phyloP scores from a whole-genome alignment of 2,888 invertebrate species.

The Platynereis dumerilii region DNA sequence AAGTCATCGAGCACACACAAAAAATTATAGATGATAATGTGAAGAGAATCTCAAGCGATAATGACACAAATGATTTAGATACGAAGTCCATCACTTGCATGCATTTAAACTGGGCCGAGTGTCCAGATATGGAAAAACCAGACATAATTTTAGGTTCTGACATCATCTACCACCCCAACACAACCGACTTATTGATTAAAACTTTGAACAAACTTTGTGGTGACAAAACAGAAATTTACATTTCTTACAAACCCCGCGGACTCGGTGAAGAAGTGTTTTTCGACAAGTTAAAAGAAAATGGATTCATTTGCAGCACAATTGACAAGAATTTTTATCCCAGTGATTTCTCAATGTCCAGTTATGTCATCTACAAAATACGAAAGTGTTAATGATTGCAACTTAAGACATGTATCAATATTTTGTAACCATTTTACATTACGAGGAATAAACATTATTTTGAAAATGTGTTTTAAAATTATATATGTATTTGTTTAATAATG shows the following conservation, averaged over 20 bases:
- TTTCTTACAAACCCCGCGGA: constrained; percentile 37
- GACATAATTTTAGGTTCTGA: constrained; percentile 39
- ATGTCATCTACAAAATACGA: constrained; percentile 21
- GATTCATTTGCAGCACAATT: constrained; percentile 24
- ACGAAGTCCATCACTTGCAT: not conserved
- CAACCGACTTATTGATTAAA: constrained; percentile 17
- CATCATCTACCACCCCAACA: constrained; percentile 34
- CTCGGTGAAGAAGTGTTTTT: constrained; percentile 39
- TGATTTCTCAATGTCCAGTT: constrained; percentile 32
- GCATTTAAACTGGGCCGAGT: constrained; percentile 21
- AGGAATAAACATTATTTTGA: too few relatives aligned
- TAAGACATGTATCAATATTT: too few relatives aligned
- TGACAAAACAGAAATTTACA: constrained; percentile 21
- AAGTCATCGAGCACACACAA: constrained; percentile 27
- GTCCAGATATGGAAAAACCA: constrained; percentile 1
- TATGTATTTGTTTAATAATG: too few relatives aligned
- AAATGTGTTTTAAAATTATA: too few relatives aligned
- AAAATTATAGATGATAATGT: constrained; percentile 24
- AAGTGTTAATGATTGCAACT: too few relatives aligned
- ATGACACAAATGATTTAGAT: not conserved
- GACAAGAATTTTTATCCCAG: constrained; percentile 18
- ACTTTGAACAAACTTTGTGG: constrained; percentile 27
- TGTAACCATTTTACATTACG: too few relatives aligned
- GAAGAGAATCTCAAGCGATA: not conserved
- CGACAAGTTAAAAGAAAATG: constrained; percentile 14